A percentile compares a stretch with the other conserved stretches of the same genome.
phyloP scores from a whole-genome alignment of 2,888 invertebrate species.

The Epirrita christyi region DNA sequence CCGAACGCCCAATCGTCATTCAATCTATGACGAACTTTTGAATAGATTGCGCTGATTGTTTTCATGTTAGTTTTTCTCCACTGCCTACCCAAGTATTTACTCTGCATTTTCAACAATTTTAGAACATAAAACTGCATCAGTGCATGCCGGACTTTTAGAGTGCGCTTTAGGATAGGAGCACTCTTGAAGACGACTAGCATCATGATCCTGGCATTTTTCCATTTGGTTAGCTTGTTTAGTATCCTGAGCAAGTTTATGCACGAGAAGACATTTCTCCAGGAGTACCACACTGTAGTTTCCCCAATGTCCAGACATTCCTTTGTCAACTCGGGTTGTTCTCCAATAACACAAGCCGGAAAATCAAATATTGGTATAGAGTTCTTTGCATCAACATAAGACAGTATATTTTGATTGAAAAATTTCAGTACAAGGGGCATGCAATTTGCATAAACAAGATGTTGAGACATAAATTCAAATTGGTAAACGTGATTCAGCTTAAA shows the following conservation, averaged over 20 bases:
- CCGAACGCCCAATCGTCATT: slow-evolving; percentile 99
- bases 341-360: slow-evolving; percentile 98
- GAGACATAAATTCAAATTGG: slow-evolving; percentile 99
- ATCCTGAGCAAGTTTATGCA: slow-evolving; percentile 98
- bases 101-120: slow-evolving; percentile 99
- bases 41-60: slow-evolving; percentile 99
- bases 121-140: slow-evolving; percentile 99
- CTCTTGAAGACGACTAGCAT: slow-evolving; percentile 99
- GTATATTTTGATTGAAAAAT: slow-evolving; percentile 99
- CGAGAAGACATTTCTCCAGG: slow-evolving; percentile 99
- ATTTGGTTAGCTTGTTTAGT: slow-evolving; percentile 99
- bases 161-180: slow-evolving; percentile 98
- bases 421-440: slow-evolving; percentile 99
- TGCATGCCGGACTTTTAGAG: slow-evolving; percentile 97
- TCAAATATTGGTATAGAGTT: slow-evolving; percentile 97
- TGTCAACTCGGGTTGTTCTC: slow-evolving; percentile 96
- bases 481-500: slow-evolving; percentile 98
- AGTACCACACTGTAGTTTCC: slow-evolving; percentile 91
- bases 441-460: slow-evolving; percentile 99
- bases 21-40: slow-evolving; percentile 97
- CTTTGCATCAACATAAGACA: slow-evolving; percentile 97
- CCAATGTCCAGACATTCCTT: slow-evolving; percentile 95
- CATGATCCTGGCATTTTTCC: slow-evolving; percentile 99
- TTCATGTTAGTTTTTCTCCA: slow-evolving; percentile 99
- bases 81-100: slow-evolving; percentile 98